Percentiles rank a stretch among this genome's conserved stretches.
Conservation (phyloP, 2,113 vertebrate species). For the Alces alces region DNA sequence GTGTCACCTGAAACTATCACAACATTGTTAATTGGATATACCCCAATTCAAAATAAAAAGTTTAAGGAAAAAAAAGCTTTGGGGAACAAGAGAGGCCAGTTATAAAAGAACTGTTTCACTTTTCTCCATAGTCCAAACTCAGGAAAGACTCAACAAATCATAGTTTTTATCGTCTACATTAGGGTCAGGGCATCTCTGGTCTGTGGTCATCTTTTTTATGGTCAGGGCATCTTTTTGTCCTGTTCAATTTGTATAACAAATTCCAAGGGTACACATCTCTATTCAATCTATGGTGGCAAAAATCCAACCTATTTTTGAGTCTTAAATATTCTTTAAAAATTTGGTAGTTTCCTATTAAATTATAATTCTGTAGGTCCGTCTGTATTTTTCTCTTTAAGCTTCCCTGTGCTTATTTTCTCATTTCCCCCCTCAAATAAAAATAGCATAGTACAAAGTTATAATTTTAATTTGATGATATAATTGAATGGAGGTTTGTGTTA, state of each 20-base stretch:
- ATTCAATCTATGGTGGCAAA: conserved; percentile 22
- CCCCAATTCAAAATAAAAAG: neutral
- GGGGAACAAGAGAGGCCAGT: neutral
- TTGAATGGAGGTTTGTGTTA: neutral
- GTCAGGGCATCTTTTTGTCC: neutral
- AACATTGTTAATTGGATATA: neutral
- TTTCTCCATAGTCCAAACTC: neutral
- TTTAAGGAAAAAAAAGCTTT: neutral
- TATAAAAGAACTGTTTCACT: neutral
- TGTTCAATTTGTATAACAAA: neutral
- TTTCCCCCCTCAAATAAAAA: neutral
- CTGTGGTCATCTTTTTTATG: neutral
- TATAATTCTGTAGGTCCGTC: neutral
- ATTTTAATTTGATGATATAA: conserved; percentile 21
- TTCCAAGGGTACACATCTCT: neutral
- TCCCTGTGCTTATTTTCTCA: neutral
- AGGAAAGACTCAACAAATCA: neutral
- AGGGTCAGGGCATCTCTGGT: neutral
- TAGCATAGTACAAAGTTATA: neutral
- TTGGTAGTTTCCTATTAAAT: neutral
- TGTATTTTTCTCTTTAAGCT: neutral
- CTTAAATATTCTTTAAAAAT: conserved; percentile 4
- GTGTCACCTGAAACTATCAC: neutral
- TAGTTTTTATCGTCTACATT: neutral
- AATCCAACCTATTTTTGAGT: neutral